A percentile compares a stretch with the other conserved stretches of the same genome.
These are phyloP conservation scores for Ridgeia piscesae DNA, from an alignment of 1,140 invertebrate species.

Conservation along the genomic window DNA sequence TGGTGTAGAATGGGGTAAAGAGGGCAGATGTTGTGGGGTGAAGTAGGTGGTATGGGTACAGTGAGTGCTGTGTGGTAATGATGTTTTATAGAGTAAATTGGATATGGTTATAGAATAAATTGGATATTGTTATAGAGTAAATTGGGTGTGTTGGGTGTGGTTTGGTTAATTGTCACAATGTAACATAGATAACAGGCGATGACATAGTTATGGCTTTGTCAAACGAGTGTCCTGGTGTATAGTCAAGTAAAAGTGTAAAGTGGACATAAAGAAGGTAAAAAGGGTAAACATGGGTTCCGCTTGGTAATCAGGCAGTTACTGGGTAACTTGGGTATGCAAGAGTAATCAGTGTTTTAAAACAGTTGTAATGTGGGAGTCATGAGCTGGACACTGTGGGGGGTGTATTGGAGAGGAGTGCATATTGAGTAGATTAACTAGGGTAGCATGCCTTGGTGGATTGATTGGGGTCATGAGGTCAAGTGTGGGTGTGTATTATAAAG, in stretches of 20 bases:
- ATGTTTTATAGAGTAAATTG: too few relatives aligned
- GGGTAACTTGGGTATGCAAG: too few relatives aligned
- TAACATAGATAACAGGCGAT: too few relatives aligned
- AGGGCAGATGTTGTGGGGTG: background rate
- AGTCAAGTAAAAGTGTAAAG: too few relatives aligned
- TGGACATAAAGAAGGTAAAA: too few relatives aligned
- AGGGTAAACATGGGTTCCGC: too few relatives aligned
- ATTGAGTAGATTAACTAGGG: background rate
- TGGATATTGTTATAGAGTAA: too few relatives aligned
- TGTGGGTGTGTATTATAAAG: background rate
- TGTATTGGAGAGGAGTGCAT: background rate
- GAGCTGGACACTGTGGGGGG: background rate
- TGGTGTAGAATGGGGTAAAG: background rate
- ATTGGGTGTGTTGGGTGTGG: background rate
- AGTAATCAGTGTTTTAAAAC: background rate
- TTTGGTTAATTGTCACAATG: background rate
- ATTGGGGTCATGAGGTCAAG: background rate
- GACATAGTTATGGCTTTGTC: too few relatives aligned
- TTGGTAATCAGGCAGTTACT: too few relatives aligned
- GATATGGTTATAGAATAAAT: too few relatives aligned
- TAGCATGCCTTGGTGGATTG: background rate
- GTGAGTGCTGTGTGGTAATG: background rate
- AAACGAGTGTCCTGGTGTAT: background rate
- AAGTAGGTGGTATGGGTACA: background rate
- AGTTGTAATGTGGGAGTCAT: background rate